These are phyloP conservation scores for Leptinotarsa defecta DNA, from an alignment of 1,140 invertebrate species.

Conservation along the genomic window DNA sequence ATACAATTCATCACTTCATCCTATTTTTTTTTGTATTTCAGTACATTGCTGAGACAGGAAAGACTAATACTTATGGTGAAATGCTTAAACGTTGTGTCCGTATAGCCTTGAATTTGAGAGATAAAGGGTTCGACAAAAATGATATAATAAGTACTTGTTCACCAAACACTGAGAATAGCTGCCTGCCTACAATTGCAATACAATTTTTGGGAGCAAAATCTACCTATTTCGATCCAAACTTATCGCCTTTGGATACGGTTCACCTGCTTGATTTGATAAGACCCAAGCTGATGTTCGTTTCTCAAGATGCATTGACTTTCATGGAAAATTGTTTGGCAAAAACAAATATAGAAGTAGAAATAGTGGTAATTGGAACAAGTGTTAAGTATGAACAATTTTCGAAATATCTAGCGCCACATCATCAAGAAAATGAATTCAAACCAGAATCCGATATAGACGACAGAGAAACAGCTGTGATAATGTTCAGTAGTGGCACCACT, in stretches of 20 bases:
- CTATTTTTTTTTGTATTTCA: not conserved
- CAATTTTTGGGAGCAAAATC: not conserved
- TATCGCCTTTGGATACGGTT: conserved; percentile 13
- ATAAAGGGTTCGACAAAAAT: conserved; percentile 12
- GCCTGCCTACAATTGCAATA: conserved; percentile 8
- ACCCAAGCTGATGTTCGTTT: conserved; percentile 22
- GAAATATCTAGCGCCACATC: conserved; percentile 22
- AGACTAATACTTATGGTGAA: not conserved
- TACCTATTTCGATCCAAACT: conserved; percentile 12
- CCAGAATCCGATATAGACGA: conserved; percentile 19
- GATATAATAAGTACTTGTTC: conserved; percentile 19
- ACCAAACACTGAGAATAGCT: conserved; percentile 4
- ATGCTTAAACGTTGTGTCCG: not conserved
- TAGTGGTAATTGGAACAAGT: conserved; percentile 39
- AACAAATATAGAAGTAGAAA: conserved; percentile 19
- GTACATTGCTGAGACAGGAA: conserved; percentile 13
- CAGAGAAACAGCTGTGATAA: conserved; percentile 38
- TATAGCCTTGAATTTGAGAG: conserved; percentile 8
- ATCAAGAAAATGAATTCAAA: conserved; percentile 31
- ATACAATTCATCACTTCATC: no score
- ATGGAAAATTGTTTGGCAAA: conserved; percentile 21
- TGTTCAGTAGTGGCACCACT: conserved; percentile 47
- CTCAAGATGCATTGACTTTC: conserved; percentile 1
- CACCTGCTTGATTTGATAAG: conserved; percentile 13
- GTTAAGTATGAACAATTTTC: conserved; percentile 33